A percentile compares a stretch with the other conserved stretches of the same genome.
Evolutionary conservation across 2,113 vertebrate species (phyloP).

Genomic region (Camelus dromedarius): DNA sequence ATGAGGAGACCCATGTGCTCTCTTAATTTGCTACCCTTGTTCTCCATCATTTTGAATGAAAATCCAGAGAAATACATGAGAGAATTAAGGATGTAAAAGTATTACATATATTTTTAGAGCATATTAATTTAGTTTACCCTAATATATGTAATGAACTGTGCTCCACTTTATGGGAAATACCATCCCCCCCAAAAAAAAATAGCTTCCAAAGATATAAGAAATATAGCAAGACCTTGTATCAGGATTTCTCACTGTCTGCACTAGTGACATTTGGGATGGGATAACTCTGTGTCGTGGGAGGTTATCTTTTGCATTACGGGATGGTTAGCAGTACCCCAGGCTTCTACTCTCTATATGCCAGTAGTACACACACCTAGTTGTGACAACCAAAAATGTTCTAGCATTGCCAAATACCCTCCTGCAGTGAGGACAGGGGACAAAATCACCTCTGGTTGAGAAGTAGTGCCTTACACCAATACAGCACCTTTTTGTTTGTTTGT

Average conservation of each 20-base stretch:
- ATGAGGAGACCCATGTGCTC: neutral
- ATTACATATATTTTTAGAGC: neutral
- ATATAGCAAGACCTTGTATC: neutral
- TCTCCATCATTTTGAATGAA: neutral
- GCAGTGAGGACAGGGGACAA: rapidly evolving
- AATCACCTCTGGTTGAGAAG: neutral
- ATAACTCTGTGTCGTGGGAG: neutral
- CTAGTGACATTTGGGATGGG: neutral
- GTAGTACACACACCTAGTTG: neutral
- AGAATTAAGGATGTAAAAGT: neutral
- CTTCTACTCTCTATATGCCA: neutral
- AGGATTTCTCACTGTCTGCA: neutral
- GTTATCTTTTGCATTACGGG: neutral
- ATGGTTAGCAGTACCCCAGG: neutral
- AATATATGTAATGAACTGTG: neutral
- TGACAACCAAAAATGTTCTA: neutral
- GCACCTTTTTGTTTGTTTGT: too few relatives aligned
- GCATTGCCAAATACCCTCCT: neutral
- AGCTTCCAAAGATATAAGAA: slow-evolving; percentile 1
- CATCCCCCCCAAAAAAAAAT: neutral
- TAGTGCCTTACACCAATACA: neutral
- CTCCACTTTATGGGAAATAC: neutral
- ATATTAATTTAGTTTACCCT: neutral
- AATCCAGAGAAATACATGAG: neutral
- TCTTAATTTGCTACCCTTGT: neutral